Evolutionary conservation across 2,888 invertebrate genomes (phyloP), one percentile per base, ranked within the genome.

Genomic region (Tipula unca): DNA sequence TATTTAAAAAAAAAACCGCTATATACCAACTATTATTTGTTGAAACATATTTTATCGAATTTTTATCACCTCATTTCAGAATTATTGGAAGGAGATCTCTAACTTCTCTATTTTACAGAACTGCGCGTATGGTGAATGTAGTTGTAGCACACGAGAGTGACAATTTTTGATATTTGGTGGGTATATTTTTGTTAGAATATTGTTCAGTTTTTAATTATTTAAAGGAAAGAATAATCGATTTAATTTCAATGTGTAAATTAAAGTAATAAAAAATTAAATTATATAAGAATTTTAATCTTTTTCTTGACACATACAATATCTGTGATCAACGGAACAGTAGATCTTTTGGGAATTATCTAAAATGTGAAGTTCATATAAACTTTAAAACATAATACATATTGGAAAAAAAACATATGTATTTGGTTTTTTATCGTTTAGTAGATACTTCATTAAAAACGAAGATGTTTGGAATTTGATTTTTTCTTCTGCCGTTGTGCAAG

Each of bases 21-120:
- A 83, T 32, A 83, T 83, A 83, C 29, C 35, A 83, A 8, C 35
- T 83, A 32, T 83, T 83, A 10, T 32, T 32, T 83, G 83, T 83
- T 83, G 83, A 35, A 83, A 83, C 69, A 83, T 29, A 83, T 83
- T 83, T 83, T 83, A 83, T 83, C 83, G 10, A 83, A 83, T 83
- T 83, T 83, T 83, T 83, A 83, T 83, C 83, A 35, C 83, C 29
- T 83, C 83, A 35, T 83, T 83, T 83, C 83, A 83, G 83, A 83
- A 35, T 17, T 83, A 83, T 83, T 29, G 32, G 35, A 83, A 83
- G 83, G 83, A 29, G 83, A 32, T 35, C 35, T 83, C 32, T 83
- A 83, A 32, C 83, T 83, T 83, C 83, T 83, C 83, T 83, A 48
- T 29, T 83, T 83, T 35, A 83, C 83, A 83, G 83, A 83, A 69